Evolutionary conservation across 1,140 invertebrate genomes (phyloP).

Genomic region (Brachionus koreanus): DNA sequence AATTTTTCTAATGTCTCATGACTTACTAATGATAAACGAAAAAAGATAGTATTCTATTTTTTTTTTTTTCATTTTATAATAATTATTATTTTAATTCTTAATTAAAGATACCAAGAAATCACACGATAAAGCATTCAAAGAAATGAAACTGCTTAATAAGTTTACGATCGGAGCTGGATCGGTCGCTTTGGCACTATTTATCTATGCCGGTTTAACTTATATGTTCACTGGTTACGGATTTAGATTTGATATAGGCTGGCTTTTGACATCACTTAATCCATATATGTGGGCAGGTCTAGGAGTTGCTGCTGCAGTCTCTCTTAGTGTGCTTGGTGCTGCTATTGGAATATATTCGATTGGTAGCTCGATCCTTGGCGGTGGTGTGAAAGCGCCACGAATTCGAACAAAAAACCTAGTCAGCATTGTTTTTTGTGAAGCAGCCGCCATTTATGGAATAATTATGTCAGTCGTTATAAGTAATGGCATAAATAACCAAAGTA

Average conservation of each 20-base stretch:
- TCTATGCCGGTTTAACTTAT: slow-evolving; percentile 68
- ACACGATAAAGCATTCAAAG: not conserved
- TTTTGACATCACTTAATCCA: slow-evolving; percentile 75
- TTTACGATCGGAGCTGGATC: not conserved
- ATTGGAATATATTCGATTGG: slow-evolving; percentile 93
- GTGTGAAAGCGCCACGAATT: slow-evolving; percentile 95
- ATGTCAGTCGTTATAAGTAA: slow-evolving; percentile 91
- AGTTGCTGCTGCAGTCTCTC: slow-evolving; percentile 81
- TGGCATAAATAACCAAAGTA: slow-evolving; percentile 62
- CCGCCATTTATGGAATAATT: slow-evolving; percentile 97
- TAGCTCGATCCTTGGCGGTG: slow-evolving; percentile 89
- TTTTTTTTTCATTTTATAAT: slow-evolving; percentile 2
- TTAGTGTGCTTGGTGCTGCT: slow-evolving; percentile 94
- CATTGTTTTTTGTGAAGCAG: slow-evolving; percentile 62
- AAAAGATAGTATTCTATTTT: not conserved
- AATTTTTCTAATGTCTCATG: not conserved
- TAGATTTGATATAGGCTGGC: slow-evolving; percentile 82
- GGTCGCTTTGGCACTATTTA: slow-evolving; percentile 12
- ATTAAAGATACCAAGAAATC: not conserved
- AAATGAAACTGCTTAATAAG: not conserved
- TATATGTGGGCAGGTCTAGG: slow-evolving; percentile 90
- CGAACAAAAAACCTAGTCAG: slow-evolving; percentile 99
- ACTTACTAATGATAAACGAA: not conserved
- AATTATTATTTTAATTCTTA: too few relatives aligned
- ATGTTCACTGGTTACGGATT: slow-evolving; percentile 80